Evolutionary conservation across 2,888 invertebrate species (phyloP), one percentile per base, ranked within the genome.

Genomic region (Pharmacophagus antenor): DNA sequence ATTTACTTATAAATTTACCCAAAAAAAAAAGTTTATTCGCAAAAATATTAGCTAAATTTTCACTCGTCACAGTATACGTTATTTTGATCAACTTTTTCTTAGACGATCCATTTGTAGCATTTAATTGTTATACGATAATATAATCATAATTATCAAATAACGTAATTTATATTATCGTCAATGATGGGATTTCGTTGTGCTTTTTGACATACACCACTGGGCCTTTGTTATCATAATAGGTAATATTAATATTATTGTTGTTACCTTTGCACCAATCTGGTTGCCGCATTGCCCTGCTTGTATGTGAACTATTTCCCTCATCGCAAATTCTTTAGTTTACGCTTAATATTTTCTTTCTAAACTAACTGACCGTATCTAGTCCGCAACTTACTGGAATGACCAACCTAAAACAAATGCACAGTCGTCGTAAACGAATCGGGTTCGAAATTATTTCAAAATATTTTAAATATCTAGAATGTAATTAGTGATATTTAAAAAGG

Each of bases 221-320:
- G n/a, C n/a, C n/a, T n/a, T n/a, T n/a, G n/a, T n/a, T 31, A 31
- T 31, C 12, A 12, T 15, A 1, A 15, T 31, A 7, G 31, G 2
- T 15, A 31, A 12, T 31, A 31, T 31, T 31, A 31, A 2, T 1
- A 12, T 1, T 31, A 10, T 12, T 3, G 15, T 31, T 21, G 18
- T 76, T 72, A 89, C 89, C 86, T 90, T 90, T 62, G 89, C 89
- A 56, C 89, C 89, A 63, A 90, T 89, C 74, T 89, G 89, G 69
- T 90, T 90, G 62, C 95, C 95, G 80, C 95, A 95, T 81, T 95
- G 95, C 64, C 95, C 95, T 65, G 94, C 95, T 82, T 95, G 95
- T 73, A 95, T 92, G 74, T 95, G 95, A 62, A 95, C 94, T 75
- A 95, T 95, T 92, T 95, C 95, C 81, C 95, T 93, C 95, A 95